These are phyloP conservation scores for Rhamnusium bicolor DNA, from an alignment of 2,888 invertebrate genomes.

Conservation along the genomic window DNA sequence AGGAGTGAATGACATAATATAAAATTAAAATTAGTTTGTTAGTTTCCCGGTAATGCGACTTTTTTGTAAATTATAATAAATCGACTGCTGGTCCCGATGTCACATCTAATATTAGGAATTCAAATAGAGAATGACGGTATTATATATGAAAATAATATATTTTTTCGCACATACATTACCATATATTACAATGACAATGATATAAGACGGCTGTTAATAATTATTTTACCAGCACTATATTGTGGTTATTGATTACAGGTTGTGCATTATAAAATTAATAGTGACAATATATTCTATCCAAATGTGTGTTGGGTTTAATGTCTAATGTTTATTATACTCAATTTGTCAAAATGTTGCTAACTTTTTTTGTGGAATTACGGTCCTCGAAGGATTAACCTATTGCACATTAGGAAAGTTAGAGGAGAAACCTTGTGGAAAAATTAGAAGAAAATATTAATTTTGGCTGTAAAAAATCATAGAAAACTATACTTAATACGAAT, in stretches of 20 bases:
- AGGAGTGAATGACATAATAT: background rate
- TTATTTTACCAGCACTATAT: background rate
- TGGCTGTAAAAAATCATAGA: no score
- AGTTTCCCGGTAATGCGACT: constrained; percentile 26
- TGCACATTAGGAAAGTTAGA: no score
- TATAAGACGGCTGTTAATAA: background rate
- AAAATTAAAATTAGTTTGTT: constrained; percentile 23
- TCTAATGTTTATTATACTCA: background rate
- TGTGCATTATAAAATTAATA: constrained; percentile 15
- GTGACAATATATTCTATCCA: background rate
- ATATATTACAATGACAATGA: constrained; percentile 16
- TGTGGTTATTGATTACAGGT: background rate
- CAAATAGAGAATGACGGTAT: constrained; percentile 23
- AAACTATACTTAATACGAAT: no score
- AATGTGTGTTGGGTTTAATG: background rate
- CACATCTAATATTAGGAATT: constrained; percentile 20
- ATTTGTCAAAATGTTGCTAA: background rate
- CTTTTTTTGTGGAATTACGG: no score
- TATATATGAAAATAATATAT: constrained; percentile 21
- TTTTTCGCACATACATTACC: constrained; percentile 27
- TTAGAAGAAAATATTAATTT: no score
- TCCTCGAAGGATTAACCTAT: no score
- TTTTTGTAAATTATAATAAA: constrained; percentile 20
- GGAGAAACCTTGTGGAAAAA: no score
- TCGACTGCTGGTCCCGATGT: background rate